These are phyloP conservation scores for Karalla daura DNA, from an alignment of 2,797 vertebrate species.

Conservation along the genomic window DNA sequence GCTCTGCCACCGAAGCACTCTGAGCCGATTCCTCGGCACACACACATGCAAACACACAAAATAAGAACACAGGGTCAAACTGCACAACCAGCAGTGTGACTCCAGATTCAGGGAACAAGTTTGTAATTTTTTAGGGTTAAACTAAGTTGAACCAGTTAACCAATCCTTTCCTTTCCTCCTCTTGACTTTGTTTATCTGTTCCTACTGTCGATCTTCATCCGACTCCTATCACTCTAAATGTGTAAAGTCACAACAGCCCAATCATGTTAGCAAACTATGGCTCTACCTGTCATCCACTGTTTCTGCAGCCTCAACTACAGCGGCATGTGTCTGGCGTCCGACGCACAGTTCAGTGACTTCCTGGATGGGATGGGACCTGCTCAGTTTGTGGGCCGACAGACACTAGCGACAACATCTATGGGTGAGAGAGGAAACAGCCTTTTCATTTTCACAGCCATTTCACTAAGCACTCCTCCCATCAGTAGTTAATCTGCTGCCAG, in stretches of 20 bases:
- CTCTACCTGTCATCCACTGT: slow-evolving; percentile 7
- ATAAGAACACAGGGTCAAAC: slow-evolving; percentile 35
- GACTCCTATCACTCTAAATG: neutral
- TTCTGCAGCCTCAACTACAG: slow-evolving; percentile 94
- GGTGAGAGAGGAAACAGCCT: slow-evolving; percentile 77
- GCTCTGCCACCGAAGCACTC: slow-evolving; percentile 59
- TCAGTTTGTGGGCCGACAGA: slow-evolving; percentile 97
- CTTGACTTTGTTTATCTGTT: neutral
- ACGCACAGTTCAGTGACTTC: slow-evolving; percentile 98
- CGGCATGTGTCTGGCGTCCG: slow-evolving; percentile 95
- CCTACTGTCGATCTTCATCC: neutral
- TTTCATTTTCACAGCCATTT: neutral
- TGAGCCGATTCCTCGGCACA: slow-evolving; percentile 30
- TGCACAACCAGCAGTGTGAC: neutral
- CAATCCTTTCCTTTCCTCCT: neutral
- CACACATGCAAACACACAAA: slow-evolving; percentile 18
- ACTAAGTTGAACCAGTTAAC: slow-evolving; percentile 9
- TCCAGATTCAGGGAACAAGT: slow-evolving; percentile 14
- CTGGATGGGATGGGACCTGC: slow-evolving; percentile 96
- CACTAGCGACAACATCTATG: slow-evolving; percentile 96
- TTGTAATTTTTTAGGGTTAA: slow-evolving; percentile 5
- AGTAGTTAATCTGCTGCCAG: neutral
- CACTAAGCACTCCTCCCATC: neutral
- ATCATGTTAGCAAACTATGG: neutral
- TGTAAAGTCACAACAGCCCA: neutral